Conservation (phyloP, 2,797 vertebrate species). For the Syncerus caffer region DNA sequence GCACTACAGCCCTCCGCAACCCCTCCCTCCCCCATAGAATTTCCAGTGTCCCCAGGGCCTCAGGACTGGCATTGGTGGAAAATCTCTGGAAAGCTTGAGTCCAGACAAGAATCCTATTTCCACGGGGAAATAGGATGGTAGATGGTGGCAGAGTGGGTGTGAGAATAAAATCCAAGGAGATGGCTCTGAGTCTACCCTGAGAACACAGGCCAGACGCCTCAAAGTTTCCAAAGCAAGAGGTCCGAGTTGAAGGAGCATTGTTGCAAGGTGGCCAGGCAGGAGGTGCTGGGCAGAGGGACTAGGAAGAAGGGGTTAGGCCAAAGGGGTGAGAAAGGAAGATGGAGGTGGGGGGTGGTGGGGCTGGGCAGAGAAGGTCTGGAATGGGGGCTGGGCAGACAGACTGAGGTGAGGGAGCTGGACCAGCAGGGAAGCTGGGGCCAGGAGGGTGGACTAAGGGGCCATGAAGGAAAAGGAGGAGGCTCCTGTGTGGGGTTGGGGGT, state of each 20-base stretch:
- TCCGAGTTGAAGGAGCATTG: background rate
- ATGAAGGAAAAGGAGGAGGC: background rate
- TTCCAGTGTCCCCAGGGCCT: background rate
- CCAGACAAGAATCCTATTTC: background rate
- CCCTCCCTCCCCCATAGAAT: background rate
- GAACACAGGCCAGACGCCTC: background rate
- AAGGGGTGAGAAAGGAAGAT: background rate
- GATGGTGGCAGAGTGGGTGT: background rate
- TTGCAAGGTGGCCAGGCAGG: background rate
- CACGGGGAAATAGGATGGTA: background rate
- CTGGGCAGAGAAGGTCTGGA: background rate
- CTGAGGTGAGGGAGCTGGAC: background rate
- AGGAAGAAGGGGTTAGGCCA: background rate
- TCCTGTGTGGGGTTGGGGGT: fast-evolving
- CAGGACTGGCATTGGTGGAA: background rate
- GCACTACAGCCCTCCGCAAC: background rate
- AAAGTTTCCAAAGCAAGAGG: background rate
- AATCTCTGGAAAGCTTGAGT: background rate
- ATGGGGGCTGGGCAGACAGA: background rate
- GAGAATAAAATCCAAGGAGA: background rate
- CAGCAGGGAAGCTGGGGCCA: background rate
- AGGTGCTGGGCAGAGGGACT: background rate
- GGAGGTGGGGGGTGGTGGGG: no score
- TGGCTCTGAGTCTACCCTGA: background rate
- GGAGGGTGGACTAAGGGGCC: background rate